These are phyloP conservation scores for Drosophila yakuba DNA, from an alignment of 1,140 invertebrate genomes.

Conservation along the genomic window DNA sequence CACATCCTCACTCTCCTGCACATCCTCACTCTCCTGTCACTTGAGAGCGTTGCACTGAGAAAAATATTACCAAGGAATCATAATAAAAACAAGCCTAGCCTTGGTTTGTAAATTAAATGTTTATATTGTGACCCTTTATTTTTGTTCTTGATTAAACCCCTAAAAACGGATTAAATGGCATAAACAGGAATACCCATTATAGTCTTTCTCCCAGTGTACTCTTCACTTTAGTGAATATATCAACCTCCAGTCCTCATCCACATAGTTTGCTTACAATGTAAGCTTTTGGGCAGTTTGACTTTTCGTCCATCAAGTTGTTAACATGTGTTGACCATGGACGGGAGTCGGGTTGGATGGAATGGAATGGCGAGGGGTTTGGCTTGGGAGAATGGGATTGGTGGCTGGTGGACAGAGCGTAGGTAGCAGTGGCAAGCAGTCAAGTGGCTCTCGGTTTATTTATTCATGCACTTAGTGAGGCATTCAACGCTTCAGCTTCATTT, in stretches of 20 bases:
- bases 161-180: no score
- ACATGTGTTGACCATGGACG: slow-evolving; percentile 69
- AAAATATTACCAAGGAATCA: neutral
- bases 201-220: neutral
- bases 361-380: neutral
- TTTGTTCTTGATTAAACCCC: no score
- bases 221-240: slow-evolving; percentile 10
- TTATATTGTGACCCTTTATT: no score
- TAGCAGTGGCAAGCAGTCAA: slow-evolving; percentile 45
- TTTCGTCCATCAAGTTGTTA: slow-evolving; percentile 81
- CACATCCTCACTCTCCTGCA: slow-evolving; percentile 3
- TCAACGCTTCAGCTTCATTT: slow-evolving; percentile 69
- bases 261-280: slow-evolving; percentile 74
- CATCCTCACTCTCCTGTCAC: neutral
- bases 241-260: neutral
- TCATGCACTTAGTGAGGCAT: slow-evolving; percentile 81
- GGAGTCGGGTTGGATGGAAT: slow-evolving; percentile 13
- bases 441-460: slow-evolving; percentile 78
- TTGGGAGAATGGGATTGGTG: slow-evolving; percentile 4
- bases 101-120: neutral
- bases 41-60: neutral
- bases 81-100: neutral
- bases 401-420: slow-evolving; percentile 12
- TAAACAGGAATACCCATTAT: no score
- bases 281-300: slow-evolving; percentile 79